These are phyloP conservation scores for Etia nguti DNA, from an alignment of 2,113 vertebrate species.

Conservation along the genomic window DNA sequence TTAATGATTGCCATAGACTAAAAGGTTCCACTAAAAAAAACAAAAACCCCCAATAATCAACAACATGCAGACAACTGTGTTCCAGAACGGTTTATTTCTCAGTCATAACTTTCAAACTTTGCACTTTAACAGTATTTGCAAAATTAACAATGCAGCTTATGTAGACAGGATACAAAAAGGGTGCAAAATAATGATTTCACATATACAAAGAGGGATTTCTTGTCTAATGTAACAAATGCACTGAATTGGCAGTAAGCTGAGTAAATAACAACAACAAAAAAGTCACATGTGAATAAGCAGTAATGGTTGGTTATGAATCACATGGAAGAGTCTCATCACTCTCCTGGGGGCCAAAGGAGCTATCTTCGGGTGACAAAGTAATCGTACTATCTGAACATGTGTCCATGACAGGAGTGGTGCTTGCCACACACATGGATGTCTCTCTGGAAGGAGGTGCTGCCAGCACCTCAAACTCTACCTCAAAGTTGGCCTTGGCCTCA, in stretches of 20 bases:
- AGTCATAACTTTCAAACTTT: neutral
- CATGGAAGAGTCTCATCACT: neutral
- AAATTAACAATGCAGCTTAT: neutral
- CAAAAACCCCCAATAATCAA: neutral
- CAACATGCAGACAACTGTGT: neutral
- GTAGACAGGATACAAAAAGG: neutral
- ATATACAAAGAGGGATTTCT: neutral
- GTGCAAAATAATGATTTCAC: neutral
- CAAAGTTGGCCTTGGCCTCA: slow-evolving; percentile 77
- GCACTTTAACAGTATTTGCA: neutral
- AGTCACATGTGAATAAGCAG: neutral
- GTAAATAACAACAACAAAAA: neutral
- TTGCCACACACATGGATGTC: neutral
- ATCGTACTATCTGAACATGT: neutral
- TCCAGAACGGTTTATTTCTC: neutral
- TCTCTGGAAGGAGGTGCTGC: slow-evolving; percentile 70
- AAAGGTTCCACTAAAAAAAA: neutral
- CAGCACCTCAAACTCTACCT: slow-evolving; percentile 76
- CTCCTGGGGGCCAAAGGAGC: neutral
- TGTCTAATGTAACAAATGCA: neutral
- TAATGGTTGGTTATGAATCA: neutral
- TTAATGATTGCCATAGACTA: neutral
- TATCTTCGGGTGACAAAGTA: rapidly evolving
- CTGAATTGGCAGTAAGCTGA: neutral
- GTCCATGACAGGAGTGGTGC: neutral